Evolutionary conservation across 2,888 invertebrate species (phyloP), one percentile per base, ranked within the genome.

Genomic region (Eupeodes luniger): DNA sequence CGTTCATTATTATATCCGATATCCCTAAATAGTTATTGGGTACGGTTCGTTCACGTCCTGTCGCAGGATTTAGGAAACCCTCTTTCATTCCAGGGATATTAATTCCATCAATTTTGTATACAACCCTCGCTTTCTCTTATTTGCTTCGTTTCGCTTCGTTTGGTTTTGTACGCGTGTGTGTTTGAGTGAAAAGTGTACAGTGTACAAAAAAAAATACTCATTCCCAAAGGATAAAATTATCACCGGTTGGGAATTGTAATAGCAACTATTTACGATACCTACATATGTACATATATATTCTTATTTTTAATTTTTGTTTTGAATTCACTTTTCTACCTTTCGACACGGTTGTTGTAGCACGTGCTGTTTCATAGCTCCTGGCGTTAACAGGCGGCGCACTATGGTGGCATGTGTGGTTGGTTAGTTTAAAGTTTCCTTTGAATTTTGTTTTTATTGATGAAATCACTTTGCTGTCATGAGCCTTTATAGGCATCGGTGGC

Each of bases 221-320:
- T 62, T 77, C 77, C 77, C 85, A 40, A 70, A 81, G 85, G 85
- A 85, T 77, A n/a, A 74, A 81, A 85, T 85, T 81, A 85, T 81
- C 85, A 81, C 81, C 57, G 77, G 59, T 67, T 53, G 53, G 61
- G 36, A 19, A 14, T 59, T 34, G 14, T 53, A 44, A 53, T 40
- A 36, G 47, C 19, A 6, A 11, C n/a, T 47, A 62, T 10, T 47
- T 47, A 47, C 47, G 12, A 12, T 44, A 44, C 10, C 2, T 9
- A 47, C 12, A 10, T 59, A 44, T 4, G 3, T 49, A 4, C 16
- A 36, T 14, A 16, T 44, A 27, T 14, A 36, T 51, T 53, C 19
- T 16, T 57, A 14, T 40, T n/a, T 59, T 49, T 47, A 14, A 27
- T 72, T 77, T 64, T 59, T 64, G 16, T 61, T 55, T 59, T 34